Percentiles rank a stretch among this genome's conserved stretches.
Evolutionary conservation across 2,113 vertebrate genomes (phyloP).

Genomic region (Azemiops feae): DNA sequence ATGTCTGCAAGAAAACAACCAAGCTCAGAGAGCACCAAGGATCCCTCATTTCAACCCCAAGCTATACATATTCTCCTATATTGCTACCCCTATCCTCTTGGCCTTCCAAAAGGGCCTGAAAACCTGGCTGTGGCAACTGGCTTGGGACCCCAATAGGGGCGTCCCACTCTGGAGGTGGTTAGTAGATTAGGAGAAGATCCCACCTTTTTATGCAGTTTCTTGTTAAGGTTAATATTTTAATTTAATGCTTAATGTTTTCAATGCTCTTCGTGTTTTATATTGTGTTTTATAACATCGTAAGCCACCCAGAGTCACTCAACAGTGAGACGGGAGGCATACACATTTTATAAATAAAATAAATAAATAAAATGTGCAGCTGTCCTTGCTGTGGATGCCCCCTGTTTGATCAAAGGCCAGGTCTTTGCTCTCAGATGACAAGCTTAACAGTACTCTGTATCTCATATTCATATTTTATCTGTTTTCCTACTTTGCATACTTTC

Average conservation of each 20-base stretch:
- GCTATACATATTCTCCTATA: not conserved
- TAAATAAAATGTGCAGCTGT: not conserved
- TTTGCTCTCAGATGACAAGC: not conserved
- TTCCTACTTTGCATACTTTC: not conserved
- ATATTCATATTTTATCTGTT: not conserved
- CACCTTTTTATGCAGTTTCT: not conserved
- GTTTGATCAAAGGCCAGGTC: not conserved
- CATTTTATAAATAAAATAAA: not conserved
- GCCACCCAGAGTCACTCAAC: not conserved
- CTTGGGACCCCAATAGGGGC: not conserved
- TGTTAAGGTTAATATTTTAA: not conserved
- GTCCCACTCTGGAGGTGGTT: not conserved
- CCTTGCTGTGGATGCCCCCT: not conserved
- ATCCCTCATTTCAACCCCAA: not conserved
- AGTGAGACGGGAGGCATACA: not conserved
- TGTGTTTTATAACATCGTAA: not conserved
- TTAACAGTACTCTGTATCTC: not conserved
- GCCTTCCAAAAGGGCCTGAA: not conserved
- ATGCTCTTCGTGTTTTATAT: not conserved
- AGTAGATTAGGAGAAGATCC: not conserved
- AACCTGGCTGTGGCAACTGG: not conserved
- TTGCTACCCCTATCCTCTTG: not conserved
- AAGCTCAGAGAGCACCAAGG: not conserved
- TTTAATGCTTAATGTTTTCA: not conserved
- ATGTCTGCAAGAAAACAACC: not conserved